Evolutionary conservation across 2,797 vertebrate genomes (phyloP).

Genomic region (Chloroceryle amazona): DNA sequence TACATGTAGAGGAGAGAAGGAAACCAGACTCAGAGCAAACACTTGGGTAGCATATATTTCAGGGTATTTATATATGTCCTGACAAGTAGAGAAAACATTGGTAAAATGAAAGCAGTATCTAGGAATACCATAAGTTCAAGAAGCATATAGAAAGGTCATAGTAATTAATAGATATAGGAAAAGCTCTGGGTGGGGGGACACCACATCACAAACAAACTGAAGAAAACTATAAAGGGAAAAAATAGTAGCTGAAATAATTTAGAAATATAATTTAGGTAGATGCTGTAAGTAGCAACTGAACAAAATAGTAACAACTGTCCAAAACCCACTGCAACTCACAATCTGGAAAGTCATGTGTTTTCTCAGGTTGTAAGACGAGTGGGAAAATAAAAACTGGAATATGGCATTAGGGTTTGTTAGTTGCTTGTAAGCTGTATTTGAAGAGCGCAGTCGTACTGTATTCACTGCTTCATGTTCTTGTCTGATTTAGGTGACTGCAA

Average conservation of each 20-base stretch:
- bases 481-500: background rate
- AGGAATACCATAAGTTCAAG: background rate
- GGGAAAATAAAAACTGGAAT: background rate
- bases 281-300: background rate
- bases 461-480: background rate
- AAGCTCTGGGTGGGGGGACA: accelerated
- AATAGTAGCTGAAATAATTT: background rate
- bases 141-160: background rate
- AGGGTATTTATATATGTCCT: background rate
- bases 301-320: background rate
- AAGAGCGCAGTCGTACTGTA: background rate
- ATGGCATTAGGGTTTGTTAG: background rate
- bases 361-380: background rate
- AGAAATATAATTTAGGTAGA: background rate
- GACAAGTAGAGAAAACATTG: background rate
- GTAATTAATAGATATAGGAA: background rate
- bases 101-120: background rate
- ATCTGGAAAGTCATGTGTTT: background rate
- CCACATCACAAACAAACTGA: background rate
- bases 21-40: background rate
- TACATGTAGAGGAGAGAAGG: background rate
- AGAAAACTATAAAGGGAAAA: background rate
- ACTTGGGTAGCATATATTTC: background rate
- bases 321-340: background rate
- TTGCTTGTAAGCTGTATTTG: background rate